Conservation (phyloP, 1,140 invertebrate genomes). For the Euwallacea fornicatus region DNA sequence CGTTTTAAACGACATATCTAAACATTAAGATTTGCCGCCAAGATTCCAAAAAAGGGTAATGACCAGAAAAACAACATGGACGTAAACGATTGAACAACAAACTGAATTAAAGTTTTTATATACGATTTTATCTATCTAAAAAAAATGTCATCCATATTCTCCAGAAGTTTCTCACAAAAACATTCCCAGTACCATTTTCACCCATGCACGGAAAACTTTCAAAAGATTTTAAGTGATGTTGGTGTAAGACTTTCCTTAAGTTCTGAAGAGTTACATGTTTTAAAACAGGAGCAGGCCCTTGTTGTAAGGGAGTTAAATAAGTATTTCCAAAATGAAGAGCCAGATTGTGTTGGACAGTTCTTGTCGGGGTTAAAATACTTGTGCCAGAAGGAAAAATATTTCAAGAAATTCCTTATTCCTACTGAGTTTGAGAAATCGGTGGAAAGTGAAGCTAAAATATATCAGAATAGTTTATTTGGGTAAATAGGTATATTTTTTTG, state of each 20-base stretch:
- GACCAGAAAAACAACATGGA: too few relatives aligned
- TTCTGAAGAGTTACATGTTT: conserved; percentile 39
- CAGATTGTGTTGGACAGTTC: conserved; percentile 49
- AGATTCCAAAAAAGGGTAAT: too few relatives aligned
- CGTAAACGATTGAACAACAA: too few relatives aligned
- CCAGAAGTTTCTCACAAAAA: neutral
- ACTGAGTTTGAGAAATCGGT: conserved; percentile 42
- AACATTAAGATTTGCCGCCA: too few relatives aligned
- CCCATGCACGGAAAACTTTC: conserved; percentile 12
- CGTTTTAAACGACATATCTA: too few relatives aligned
- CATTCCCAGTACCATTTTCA: neutral
- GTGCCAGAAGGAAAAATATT: conserved; percentile 49
- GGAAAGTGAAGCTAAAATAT: conserved; percentile 38
- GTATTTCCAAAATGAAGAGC: conserved; percentile 46
- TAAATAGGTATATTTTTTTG: conserved; percentile 7
- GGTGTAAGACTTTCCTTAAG: conserved; percentile 19
- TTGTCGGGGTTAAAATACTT: conserved; percentile 51
- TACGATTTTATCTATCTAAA: too few relatives aligned
- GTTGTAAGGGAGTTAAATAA: conserved; percentile 46
- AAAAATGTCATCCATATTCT: neutral
- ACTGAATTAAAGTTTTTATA: too few relatives aligned
- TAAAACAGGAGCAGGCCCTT: conserved; percentile 48
- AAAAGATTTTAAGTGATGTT: conserved; percentile 11
- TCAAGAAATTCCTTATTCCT: conserved; percentile 50
- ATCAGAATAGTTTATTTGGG: conserved; percentile 53